Evolutionary conservation across 2,888 invertebrate species (phyloP).

Genomic region (Phyllotreta cruciferae): DNA sequence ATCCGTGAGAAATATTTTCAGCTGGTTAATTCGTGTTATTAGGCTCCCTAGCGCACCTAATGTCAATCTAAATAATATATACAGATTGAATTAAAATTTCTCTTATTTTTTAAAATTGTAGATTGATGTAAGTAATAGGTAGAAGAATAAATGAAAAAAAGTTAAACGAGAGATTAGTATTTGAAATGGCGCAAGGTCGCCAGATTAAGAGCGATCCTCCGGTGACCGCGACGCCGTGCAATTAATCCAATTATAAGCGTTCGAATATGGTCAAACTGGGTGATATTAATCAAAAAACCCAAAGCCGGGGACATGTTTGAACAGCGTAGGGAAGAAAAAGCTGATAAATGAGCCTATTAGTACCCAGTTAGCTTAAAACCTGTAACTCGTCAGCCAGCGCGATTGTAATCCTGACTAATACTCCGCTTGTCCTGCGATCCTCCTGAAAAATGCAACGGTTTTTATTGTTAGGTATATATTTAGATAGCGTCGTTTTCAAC

Average conservation of each 20-base stretch:
- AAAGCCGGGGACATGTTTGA: constrained; percentile 49
- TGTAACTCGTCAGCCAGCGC: constrained; percentile 46
- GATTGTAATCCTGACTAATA: constrained; percentile 52
- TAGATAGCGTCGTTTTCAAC: too few species aligned
- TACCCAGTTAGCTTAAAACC: constrained; percentile 55
- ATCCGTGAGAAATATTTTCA: constrained; percentile 38
- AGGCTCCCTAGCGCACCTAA: not conserved
- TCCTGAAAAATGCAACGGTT: constrained; percentile 43
- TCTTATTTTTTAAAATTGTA: too few species aligned
- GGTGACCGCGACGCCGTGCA: constrained; percentile 12
- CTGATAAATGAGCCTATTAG: constrained; percentile 56
- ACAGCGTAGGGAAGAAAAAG: constrained; percentile 50
- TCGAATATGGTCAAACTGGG: constrained; percentile 41
- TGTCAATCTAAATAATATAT: too few species aligned
- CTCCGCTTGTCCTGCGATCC: constrained; percentile 39
- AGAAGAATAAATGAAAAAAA: not conserved
- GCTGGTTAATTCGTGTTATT: constrained; percentile 10
- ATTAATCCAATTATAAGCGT: constrained; percentile 31
- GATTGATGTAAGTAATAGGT: too few species aligned
- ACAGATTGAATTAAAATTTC: too few species aligned
- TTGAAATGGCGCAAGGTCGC: not conserved
- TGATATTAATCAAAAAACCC: constrained; percentile 44
- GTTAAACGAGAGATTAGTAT: constrained; percentile 8
- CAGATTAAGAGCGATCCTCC: not conserved
- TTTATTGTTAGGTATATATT: constrained; percentile 27